These are phyloP conservation scores for Sorex maritimensis DNA, from an alignment of 2,797 vertebrate species.

Conservation along the genomic window DNA sequence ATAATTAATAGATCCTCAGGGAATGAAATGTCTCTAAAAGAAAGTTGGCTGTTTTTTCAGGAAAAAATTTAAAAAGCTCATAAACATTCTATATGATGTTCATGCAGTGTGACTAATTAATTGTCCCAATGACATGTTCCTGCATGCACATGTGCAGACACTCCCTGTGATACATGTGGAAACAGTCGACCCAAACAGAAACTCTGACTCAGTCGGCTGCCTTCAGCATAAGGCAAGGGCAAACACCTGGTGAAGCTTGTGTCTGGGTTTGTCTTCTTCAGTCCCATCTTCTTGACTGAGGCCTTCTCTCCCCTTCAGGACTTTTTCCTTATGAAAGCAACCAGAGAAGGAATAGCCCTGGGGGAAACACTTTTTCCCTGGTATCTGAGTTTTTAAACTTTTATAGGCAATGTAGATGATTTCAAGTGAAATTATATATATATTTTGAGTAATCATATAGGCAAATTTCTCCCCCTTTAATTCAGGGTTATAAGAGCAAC, in stretches of 20 bases:
- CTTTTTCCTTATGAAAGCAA: background rate
- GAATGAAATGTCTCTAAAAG: constrained; percentile 53
- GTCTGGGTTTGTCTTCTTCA: background rate
- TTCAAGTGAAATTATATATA: background rate
- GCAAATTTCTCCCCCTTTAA: background rate
- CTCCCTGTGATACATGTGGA: too few relatives aligned
- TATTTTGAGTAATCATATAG: background rate
- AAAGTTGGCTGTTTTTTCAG: constrained; percentile 15
- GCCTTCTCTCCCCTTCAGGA: background rate
- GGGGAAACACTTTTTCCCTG: background rate
- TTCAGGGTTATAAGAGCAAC: background rate
- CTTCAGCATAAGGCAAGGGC: background rate
- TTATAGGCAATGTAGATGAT: background rate
- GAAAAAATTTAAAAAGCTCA: background rate
- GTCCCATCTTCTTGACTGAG: background rate
- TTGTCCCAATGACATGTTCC: background rate
- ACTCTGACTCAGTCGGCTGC: constrained; percentile 10
- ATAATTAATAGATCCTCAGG: background rate
- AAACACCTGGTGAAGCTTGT: background rate
- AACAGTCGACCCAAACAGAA: background rate
- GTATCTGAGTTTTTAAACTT: background rate
- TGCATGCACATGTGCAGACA: background rate
- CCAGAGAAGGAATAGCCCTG: background rate
- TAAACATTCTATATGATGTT: background rate
- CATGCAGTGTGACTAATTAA: background rate